phyloP scores from a whole-genome alignment of 1,140 invertebrate species.

The Drosophila tropicalis region DNA sequence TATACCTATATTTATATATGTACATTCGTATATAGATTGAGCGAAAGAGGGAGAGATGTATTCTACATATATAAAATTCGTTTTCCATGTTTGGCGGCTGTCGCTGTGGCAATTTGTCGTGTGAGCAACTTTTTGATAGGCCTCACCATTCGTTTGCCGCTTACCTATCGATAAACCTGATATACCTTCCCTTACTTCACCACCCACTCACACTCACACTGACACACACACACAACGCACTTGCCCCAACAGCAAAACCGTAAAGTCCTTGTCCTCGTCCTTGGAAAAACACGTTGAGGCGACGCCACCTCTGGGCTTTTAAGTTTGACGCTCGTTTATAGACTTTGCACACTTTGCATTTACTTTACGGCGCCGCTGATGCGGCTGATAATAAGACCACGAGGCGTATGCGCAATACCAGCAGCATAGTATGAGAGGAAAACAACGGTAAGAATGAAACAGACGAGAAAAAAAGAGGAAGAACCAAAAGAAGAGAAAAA shows the following conservation, averaged over 20 bases:
- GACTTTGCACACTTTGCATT: constrained; percentile 81
- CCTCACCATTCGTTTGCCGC: constrained; percentile 23
- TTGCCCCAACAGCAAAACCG: constrained; percentile 30
- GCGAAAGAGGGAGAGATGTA: too few relatives aligned
- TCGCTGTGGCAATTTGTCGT: constrained; percentile 70
- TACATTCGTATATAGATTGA: neutral
- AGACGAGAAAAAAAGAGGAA: constrained; percentile 21
- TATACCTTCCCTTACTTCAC: constrained; percentile 1
- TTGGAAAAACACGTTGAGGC: constrained; percentile 46
- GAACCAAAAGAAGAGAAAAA: constrained; percentile 52
- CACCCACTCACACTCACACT: constrained; percentile 7
- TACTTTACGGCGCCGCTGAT: constrained; percentile 79
- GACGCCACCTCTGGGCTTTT: constrained; percentile 76
- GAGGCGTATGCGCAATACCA: constrained; percentile 72
- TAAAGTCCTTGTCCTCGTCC: constrained; percentile 58
- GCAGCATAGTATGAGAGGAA: constrained; percentile 33
- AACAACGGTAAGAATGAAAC: constrained; percentile 7
- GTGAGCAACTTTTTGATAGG: constrained; percentile 77
- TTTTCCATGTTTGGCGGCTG: constrained; percentile 29
- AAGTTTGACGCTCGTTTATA: constrained; percentile 81
- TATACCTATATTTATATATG: neutral
- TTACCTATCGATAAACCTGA: constrained; percentile 60
- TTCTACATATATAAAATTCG: constrained; percentile 59
- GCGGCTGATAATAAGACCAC: constrained; percentile 77
- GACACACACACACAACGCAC: neutral